Percentiles rank a stretch among this genome's conserved stretches.
Conservation (phyloP, 2,113 vertebrate species). For the Eptesicus fuscus region DNA sequence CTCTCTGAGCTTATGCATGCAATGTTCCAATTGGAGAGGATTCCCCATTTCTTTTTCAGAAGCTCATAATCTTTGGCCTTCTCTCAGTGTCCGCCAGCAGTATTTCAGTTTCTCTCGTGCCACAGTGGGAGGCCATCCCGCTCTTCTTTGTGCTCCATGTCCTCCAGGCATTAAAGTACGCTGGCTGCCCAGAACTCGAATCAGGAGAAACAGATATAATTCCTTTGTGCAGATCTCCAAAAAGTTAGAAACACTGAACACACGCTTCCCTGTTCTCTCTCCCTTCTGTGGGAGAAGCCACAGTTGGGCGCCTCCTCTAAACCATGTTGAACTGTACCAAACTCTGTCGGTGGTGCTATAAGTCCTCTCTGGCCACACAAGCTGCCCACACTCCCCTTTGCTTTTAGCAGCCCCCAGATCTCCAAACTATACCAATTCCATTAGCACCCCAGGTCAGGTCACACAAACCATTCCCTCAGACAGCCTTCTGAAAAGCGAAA, state of each 20-base stretch:
- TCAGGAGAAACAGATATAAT: background rate
- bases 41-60: background rate
- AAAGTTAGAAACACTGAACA: background rate
- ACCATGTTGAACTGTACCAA: background rate
- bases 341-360: rapidly evolving
- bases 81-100: background rate
- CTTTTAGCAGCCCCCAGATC: background rate
- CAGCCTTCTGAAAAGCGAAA: background rate
- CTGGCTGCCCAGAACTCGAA: background rate
- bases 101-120: background rate
- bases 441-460: background rate
- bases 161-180: background rate
- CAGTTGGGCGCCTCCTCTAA: background rate
- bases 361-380: background rate
- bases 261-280: background rate
- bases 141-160: background rate
- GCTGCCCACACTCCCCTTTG: background rate
- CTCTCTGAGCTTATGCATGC: background rate
- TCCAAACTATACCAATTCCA: background rate
- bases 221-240: background rate
- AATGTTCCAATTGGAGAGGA: background rate
- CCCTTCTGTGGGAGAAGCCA: background rate
- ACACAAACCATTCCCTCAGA: background rate
- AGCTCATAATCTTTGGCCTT: background rate
- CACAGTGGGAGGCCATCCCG: background rate